phyloP scores from a whole-genome alignment of 2,797 vertebrate genomes.

The Buceros bicornis region DNA sequence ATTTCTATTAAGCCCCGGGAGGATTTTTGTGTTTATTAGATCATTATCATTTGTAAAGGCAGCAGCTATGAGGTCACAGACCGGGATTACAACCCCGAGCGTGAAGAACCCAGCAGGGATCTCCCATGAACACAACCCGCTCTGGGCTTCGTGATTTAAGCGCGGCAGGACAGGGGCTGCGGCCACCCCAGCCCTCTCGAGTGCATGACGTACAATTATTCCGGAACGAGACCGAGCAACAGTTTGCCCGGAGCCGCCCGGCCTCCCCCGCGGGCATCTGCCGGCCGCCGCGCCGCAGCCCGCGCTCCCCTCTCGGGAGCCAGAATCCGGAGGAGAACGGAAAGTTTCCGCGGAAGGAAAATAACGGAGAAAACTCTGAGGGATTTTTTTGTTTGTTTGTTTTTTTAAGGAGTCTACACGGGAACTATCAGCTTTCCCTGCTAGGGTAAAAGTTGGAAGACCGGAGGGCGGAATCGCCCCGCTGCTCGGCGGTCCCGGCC shows the following conservation, averaged over 20 bases:
- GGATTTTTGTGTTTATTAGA: background rate
- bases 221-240: slow-evolving; percentile 8
- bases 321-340: background rate
- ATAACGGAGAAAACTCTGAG: background rate
- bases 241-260: slow-evolving; percentile 35
- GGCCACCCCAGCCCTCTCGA: background rate
- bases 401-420: too few species aligned
- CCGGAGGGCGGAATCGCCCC: background rate
- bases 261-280: background rate
- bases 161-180: background rate
- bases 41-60: slow-evolving; percentile 33
- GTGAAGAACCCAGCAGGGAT: slow-evolving; percentile 16
- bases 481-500: background rate
- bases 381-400: too few species aligned
- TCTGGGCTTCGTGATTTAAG: background rate
- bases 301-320: background rate
- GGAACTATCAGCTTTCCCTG: background rate
- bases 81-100: background rate
- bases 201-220: background rate
- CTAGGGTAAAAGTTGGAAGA: background rate
- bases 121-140: background rate
- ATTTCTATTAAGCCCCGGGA: background rate
- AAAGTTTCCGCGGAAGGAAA: background rate
- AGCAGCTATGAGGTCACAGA: slow-evolving; percentile 32
- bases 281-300: background rate